Evolutionary conservation across 1,140 invertebrate species (phyloP), one percentile per base, ranked within the genome.

Genomic region (Parasteatoda tepidariorum): DNA sequence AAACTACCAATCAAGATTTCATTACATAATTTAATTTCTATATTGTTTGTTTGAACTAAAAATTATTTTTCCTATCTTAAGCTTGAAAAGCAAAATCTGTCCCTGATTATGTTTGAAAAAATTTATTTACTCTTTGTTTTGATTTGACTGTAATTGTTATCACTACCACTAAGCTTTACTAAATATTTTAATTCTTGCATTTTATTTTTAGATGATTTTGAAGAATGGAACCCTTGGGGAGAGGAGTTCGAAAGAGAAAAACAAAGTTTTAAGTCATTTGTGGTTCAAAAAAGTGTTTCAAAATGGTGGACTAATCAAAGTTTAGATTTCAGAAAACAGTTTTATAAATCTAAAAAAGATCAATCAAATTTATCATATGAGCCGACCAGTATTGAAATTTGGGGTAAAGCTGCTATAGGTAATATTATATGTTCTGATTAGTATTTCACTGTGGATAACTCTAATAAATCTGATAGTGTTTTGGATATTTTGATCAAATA

Each of bases 351-450:
- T 85, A 61, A 62, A 81, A 18, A 74, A 54, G 11, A 34, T 85
- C 83, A 67, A 81, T 9, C 38, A 55, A 28, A 28, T 81, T 24
- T 85, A 57, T n/a, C 68, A 18, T 55, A 33, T 66, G n/a, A 64
- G 84, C 30, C 76, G 82, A 9, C 78, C 62, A 83, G 85, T 67
- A 88, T 91, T 33, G 91, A 91, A 86, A 89, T 91, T 22, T 91
- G 90, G 90, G 90, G 90, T 4, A 91, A 91, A 87, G 90, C 91
- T 28, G 89, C 91, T 18, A 90, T 92, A 64, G 90, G 90, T 88
- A 85, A 88, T n/a, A n/a, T n/a, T n/a, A n/a, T n/a, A n/a, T n/a
- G n/a, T n/a, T n/a, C n/a, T n/a, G n/a, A n/a, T n/a, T n/a, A n/a
- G n/a, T n/a, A n/a, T n/a, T n/a, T n/a, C n/a, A n/a, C 85, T 70